These are phyloP conservation scores for Folsomia manolachei DNA, from an alignment of 2,888 invertebrate species.

Conservation along the genomic window DNA sequence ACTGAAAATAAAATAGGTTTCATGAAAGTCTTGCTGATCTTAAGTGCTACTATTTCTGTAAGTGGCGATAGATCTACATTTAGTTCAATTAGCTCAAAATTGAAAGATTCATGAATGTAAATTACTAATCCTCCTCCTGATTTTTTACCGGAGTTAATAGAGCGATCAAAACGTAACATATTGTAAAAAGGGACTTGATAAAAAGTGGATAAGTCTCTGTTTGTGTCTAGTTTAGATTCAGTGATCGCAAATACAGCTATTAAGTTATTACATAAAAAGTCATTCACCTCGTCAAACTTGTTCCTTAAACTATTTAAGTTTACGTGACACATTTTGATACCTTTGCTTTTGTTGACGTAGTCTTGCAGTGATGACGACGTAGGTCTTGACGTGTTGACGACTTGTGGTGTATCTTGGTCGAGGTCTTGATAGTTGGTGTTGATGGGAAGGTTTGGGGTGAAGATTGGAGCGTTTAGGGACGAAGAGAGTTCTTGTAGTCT, in stretches of 20 bases:
- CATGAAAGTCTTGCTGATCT: background rate
- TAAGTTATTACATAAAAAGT: background rate
- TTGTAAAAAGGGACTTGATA: background rate
- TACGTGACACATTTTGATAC: background rate
- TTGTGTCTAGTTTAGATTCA: background rate
- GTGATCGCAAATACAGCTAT: background rate
- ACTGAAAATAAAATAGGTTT: background rate
- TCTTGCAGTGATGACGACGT: too few species aligned
- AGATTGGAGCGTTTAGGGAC: too few species aligned
- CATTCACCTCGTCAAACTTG: background rate
- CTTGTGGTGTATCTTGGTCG: too few species aligned
- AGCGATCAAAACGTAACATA: background rate
- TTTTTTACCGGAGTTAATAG: background rate
- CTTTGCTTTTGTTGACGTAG: too few species aligned
- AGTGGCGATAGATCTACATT: background rate
- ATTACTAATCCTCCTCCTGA: background rate
- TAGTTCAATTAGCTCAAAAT: background rate
- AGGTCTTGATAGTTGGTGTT: too few species aligned
- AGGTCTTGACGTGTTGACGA: too few species aligned
- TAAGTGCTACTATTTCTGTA: background rate
- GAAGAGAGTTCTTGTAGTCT: too few species aligned
- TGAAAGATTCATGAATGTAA: background rate
- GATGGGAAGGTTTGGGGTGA: too few species aligned
- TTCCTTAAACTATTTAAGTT: background rate
- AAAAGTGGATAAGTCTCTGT: background rate